A percentile compares a stretch with the other conserved stretches of the same genome.
phyloP scores from a whole-genome alignment of 2,113 vertebrate genomes.

The Vombatus ursinus region DNA sequence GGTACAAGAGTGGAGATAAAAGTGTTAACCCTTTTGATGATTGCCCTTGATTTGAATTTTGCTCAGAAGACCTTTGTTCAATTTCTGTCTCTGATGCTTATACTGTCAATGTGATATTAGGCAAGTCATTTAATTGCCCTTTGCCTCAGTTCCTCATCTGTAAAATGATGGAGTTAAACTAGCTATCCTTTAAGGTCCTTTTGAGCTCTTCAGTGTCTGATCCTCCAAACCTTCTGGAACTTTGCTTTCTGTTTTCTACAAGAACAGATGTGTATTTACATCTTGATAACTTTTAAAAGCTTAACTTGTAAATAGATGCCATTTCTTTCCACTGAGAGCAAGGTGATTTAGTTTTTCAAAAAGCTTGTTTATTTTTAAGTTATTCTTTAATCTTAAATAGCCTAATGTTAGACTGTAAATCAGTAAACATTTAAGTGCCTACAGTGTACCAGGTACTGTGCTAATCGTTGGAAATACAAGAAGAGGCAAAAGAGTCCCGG shows the following conservation, averaged over 20 bases:
- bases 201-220: neutral
- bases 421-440: neutral
- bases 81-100: neutral
- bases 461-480: neutral
- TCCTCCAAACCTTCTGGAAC: conserved; percentile 26
- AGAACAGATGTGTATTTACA: conserved; percentile 8
- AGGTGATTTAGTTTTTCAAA: neutral
- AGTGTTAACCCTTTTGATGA: conserved; percentile 10
- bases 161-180: neutral
- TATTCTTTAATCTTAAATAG: neutral
- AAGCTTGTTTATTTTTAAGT: conserved; percentile 3
- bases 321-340: neutral
- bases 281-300: conserved; percentile 30
- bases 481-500: neutral
- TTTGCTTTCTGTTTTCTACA: conserved; percentile 39
- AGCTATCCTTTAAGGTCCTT: neutral
- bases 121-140: neutral
- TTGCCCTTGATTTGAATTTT: neutral
- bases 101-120: neutral
- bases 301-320: neutral
- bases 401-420: neutral
- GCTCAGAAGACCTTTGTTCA: neutral
- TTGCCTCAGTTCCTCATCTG: neutral
- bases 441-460: neutral
- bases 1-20: neutral